Evolutionary conservation across 2,797 vertebrate genomes (phyloP).

Genomic region (Scarus forsteni): DNA sequence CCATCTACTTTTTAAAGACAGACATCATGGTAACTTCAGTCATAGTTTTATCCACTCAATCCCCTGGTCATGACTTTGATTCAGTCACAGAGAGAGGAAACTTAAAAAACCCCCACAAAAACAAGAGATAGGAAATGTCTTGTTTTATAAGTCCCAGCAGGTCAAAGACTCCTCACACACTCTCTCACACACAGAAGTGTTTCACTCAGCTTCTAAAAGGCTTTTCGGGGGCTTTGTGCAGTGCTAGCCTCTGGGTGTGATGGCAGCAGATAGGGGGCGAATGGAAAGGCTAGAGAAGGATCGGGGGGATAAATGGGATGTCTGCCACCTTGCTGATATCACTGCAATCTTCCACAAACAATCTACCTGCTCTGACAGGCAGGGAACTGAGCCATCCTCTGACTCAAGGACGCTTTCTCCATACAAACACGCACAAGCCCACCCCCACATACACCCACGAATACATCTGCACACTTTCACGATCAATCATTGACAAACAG

Average conservation of each 20-base stretch:
- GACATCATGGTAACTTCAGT: background rate
- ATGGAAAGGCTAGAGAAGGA: slow-evolving; percentile 59
- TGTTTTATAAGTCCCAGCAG: slow-evolving; percentile 4
- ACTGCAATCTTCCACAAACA: slow-evolving; percentile 65
- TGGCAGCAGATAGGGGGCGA: slow-evolving; percentile 65
- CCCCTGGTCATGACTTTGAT: slow-evolving; percentile 4
- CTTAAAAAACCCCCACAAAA: background rate
- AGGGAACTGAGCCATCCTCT: slow-evolving; percentile 15
- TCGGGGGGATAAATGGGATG: slow-evolving; percentile 62
- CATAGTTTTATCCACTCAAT: background rate
- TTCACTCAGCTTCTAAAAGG: slow-evolving; percentile 65
- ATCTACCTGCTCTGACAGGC: slow-evolving; percentile 50
- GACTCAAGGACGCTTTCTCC: slow-evolving; percentile 54
- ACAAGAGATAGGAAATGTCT: slow-evolving; percentile 8
- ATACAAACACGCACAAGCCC: background rate
- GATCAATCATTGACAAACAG: slow-evolving; percentile 11
- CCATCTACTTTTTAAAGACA: background rate
- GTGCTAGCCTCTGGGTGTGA: slow-evolving; percentile 62
- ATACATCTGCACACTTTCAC: background rate
- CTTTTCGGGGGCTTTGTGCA: slow-evolving; percentile 63
- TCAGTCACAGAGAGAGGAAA: slow-evolving; percentile 1
- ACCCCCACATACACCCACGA: slow-evolving; percentile 4
- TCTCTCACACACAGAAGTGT: slow-evolving; percentile 38
- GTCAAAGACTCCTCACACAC: slow-evolving; percentile 14
- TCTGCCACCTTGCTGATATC: slow-evolving; percentile 71